Percentiles rank a stretch among this genome's conserved stretches.
These are phyloP conservation scores for Poicephalus gulielmi DNA, from an alignment of 2,113 vertebrate species.

Conservation along the genomic window DNA sequence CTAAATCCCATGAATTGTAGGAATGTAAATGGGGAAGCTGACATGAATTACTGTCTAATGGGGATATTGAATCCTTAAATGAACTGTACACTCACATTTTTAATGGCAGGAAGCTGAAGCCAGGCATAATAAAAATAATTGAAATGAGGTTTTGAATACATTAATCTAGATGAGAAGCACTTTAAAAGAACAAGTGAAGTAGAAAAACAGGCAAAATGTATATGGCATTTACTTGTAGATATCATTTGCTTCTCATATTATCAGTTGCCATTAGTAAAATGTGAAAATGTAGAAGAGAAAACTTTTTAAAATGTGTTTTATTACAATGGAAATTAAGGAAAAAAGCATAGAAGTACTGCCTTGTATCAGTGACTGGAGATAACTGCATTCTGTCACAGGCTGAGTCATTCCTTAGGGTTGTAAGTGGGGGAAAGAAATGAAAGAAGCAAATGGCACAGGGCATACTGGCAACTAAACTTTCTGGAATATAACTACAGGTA, in stretches of 20 bases:
- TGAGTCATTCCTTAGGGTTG: neutral
- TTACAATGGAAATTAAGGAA: neutral
- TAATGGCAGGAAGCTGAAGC: constrained; percentile 68
- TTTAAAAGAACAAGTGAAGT: constrained; percentile 59
- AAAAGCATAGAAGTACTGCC: neutral
- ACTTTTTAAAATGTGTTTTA: neutral
- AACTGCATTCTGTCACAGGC: neutral
- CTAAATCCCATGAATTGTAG: neutral
- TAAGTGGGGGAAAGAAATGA: neutral
- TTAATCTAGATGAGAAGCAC: constrained; percentile 59
- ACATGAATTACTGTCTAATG: constrained; percentile 49
- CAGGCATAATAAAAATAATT: constrained; percentile 73
- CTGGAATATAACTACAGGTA: neutral
- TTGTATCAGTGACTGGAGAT: neutral
- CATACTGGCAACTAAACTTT: neutral
- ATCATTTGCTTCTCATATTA: constrained; percentile 17
- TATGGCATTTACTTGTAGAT: neutral
- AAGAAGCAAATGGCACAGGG: neutral
- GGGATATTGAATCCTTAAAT: constrained; percentile 74
- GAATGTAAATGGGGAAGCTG: constrained; percentile 2
- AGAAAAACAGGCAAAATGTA: constrained; percentile 26
- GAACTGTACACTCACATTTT: constrained; percentile 69
- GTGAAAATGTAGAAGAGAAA: neutral
- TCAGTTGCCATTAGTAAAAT: neutral
- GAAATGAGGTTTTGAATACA: constrained; percentile 58